Evolutionary conservation across 2,113 vertebrate species (phyloP), one percentile per base, ranked within the genome.

Genomic region (Neogobius melanostomus): DNA sequence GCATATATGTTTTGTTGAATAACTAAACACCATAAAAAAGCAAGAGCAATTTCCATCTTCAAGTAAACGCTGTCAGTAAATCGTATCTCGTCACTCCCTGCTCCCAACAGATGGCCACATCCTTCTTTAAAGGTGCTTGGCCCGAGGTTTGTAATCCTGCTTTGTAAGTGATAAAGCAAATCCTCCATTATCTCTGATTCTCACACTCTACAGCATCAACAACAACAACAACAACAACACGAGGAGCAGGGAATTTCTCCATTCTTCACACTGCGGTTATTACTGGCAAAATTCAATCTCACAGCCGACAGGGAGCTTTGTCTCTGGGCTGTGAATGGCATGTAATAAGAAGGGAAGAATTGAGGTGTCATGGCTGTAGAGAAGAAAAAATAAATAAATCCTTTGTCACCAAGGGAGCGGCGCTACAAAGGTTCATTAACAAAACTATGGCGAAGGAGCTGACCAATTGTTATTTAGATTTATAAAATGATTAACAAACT

Each of bases 111-210:
- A 87, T 90, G 85, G 85, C 54, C 62, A 36, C 66, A 84, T 84
- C 85, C 75, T 60, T 79, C 81, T 90, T 90, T 83, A 87, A 79
- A 84, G 81, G 83, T 84, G 65, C 84, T n/a, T 69, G 82, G 36
- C 85, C 80, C 82, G 36, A 1, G 59, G 47, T 79, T 80, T 83
- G 72, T 80, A 89, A 83, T 76, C 82, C 69, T 28, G 15, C 63
- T 77, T 62, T 66, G 42, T 12, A 64, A 73, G 47, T 63, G 48
- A 65, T 85, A 71, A 85, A 74, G 57, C 48, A 69, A 61, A 79
- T 75, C 86, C 69, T 66, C 59, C 68, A 65, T 81, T 78, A 84
- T 74, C 74, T 65, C 71, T 8, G 64, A 69, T 70, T 77, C 69
- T 64, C 50, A 46, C 48, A 52, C 72, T 71, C 7, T 14, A 43